phyloP scores from a whole-genome alignment of 2,888 invertebrate genomes.

The Temnothorax ravouxi region DNA sequence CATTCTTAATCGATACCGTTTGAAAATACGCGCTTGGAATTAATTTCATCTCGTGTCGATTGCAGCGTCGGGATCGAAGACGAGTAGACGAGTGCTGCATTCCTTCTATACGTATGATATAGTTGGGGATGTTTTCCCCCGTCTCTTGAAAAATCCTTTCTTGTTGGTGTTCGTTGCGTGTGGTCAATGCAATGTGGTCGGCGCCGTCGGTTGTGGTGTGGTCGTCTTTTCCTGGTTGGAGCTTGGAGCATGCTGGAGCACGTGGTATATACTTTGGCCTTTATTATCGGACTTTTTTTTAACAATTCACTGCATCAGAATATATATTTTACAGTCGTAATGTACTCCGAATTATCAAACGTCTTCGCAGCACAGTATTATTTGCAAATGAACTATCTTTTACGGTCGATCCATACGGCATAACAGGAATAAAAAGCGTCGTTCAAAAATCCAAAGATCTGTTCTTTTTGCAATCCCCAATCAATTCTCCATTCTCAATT shows the following conservation, averaged over 20 bases:
- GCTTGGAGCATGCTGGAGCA: conserved; percentile 61
- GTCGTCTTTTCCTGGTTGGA: too few species aligned
- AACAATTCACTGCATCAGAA: background rate
- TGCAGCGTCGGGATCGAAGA: conserved; percentile 45
- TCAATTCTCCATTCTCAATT: too few species aligned
- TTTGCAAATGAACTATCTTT: background rate
- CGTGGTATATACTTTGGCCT: conserved; percentile 72
- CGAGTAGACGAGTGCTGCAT: background rate
- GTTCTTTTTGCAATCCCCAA: too few species aligned
- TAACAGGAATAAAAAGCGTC: too few species aligned
- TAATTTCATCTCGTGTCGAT: background rate
- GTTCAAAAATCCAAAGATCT: too few species aligned
- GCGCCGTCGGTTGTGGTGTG: too few species aligned
- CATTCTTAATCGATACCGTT: background rate
- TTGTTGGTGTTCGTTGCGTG: conserved; percentile 10
- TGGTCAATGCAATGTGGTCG: conserved; percentile 18
- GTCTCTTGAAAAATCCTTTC: conserved; percentile 71
- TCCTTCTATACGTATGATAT: conserved; percentile 11
- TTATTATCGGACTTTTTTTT: conserved; percentile 23
- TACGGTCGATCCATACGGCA: background rate
- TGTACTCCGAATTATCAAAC: background rate
- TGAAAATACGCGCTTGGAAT: background rate
- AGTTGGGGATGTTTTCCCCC: conserved; percentile 36
- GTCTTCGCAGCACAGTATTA: background rate
- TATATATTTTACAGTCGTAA: background rate